A percentile compares a stretch with the other conserved stretches of the same genome.
Evolutionary conservation across 1,140 invertebrate species (phyloP).

Genomic region (Meloidogyne exigua): DNA sequence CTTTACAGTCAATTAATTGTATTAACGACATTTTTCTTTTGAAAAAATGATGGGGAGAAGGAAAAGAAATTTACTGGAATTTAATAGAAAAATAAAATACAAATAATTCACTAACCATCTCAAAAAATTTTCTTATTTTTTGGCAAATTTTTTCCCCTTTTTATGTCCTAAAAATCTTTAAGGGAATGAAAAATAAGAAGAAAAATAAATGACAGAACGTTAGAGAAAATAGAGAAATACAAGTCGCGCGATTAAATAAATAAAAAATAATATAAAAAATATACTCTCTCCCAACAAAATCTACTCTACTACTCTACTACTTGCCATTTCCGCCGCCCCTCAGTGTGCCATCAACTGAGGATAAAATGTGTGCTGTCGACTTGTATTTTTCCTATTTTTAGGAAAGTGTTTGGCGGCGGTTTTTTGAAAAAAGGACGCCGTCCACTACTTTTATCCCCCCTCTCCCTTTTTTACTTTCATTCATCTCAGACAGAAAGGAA

Average conservation of each 20-base stretch:
- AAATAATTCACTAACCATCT: too few relatives aligned
- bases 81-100: not conserved
- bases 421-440: slow-evolving; percentile 4
- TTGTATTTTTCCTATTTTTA: not conserved
- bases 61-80: not conserved
- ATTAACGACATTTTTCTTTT: not conserved
- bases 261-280: not conserved
- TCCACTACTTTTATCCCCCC: not conserved
- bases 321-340: not conserved
- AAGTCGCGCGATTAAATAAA: not conserved
- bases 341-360: not conserved
- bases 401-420: slow-evolving; percentile 3
- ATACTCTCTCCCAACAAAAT: not conserved
- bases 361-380: not conserved
- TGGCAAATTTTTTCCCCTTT: not conserved
- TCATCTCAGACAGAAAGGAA: not conserved
- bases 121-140: not conserved
- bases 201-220: not conserved
- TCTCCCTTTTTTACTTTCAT: not conserved
- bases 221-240: not conserved
- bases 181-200: not conserved
- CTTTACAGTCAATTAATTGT: not conserved
- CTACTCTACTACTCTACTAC: not conserved
- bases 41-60: not conserved
- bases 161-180: not conserved